Evolutionary conservation across 2,888 invertebrate genomes (phyloP), one percentile per base, ranked within the genome.

Genomic region (Rhingia rostrata): DNA sequence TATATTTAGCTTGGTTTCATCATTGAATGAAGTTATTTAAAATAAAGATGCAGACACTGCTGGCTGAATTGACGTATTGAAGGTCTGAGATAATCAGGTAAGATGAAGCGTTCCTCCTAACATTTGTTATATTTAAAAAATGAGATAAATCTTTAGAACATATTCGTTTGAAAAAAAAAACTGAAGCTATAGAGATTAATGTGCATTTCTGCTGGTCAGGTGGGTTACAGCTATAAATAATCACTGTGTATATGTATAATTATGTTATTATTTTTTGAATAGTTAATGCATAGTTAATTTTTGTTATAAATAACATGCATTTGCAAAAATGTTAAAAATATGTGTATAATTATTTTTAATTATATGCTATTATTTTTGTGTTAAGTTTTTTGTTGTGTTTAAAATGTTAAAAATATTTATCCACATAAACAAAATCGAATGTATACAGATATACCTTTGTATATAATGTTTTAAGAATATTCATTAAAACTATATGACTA

Each of bases 181-280:
- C 45, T 43, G 67, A 58, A 54, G 32, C 39, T 63, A 43, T 53
- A 33, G 30, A 41, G 61, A 63, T 78, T 69, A 35, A 78, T 70
- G 56, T 72, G 73, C 73, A 72, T 58, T 79, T 70, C 39, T 45
- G 43, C 9, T 45, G 12, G 63, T 66, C 66, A 78, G 72, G 78
- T 78, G 61, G 58, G 63, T 45, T 73, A 66, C 41, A 53, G 64
- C 78, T 78, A 78, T 56, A 72, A 78, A 72, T 53, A 30, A 14
- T n/a, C 9, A n/a, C 12, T 12, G 43, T 12, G 5, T 32, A 14
- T 10, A 6, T 41, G n/a, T 72, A 39, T 12, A 10, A 22, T 41
- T 51, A 45, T 53, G 3, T 61, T 12, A 10, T 54, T 61, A 14
- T n/a, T 47, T 69, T 14, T 54, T n/a, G 54, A 69, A 58, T 61